Evolutionary conservation across 2,888 invertebrate genomes (phyloP).

Genomic region (Steinernema carpocapsae): DNA sequence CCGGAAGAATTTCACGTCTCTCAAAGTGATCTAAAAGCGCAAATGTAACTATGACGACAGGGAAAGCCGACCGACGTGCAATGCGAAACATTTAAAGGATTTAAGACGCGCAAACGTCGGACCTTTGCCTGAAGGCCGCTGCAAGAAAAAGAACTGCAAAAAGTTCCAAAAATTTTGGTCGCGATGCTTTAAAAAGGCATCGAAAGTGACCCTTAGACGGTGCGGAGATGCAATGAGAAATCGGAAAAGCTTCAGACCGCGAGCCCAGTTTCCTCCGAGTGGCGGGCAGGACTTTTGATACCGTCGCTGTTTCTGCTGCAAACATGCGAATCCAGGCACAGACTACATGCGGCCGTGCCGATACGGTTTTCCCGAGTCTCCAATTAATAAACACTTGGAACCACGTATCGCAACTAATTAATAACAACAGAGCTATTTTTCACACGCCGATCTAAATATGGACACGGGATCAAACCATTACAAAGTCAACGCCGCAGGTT

Average conservation of each 20-base stretch:
- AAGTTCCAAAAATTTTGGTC: conserved; percentile 1
- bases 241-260: neutral
- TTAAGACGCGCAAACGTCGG: neutral
- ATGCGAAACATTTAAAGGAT: neutral
- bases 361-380: neutral
- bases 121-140: neutral
- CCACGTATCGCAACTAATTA: neutral
- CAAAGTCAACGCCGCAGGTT: neutral
- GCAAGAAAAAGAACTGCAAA: conserved; percentile 8
- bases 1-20: neutral
- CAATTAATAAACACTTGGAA: conserved; percentile 3
- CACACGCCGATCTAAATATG: conserved; percentile 7
- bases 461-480: conserved; percentile 14
- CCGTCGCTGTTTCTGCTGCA: too few species aligned
- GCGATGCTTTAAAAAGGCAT: neutral
- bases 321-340: too few species aligned
- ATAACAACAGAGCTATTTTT: conserved; percentile 19
- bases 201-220: conserved; percentile 15
- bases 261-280: too few species aligned
- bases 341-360: too few species aligned
- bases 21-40: neutral
- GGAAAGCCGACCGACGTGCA: neutral
- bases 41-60: conserved; percentile 26
- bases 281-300: too few species aligned
- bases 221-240: neutral